Percentiles rank a stretch among this genome's conserved stretches.
Conservation (phyloP, 2,797 vertebrate genomes). For the Pangasius krempfi region DNA sequence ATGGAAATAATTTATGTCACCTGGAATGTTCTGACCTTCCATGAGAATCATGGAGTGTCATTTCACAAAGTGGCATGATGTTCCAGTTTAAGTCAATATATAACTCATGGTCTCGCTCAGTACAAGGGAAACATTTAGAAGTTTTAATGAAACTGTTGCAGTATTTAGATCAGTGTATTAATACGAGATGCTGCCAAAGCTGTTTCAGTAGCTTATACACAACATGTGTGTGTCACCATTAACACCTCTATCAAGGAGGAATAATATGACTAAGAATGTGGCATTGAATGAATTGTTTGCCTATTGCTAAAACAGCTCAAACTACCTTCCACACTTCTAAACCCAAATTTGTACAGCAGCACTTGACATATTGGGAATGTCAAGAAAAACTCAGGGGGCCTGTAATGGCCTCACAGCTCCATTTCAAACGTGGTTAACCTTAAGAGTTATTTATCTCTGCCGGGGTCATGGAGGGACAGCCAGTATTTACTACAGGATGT, state of each 20-base stretch:
- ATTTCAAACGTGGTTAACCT: conserved; percentile 81
- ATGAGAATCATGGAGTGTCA: neutral
- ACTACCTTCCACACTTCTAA: conserved; percentile 15
- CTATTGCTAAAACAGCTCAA: neutral
- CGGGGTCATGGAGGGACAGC: conserved; percentile 70
- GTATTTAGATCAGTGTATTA: neutral
- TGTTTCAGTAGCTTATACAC: neutral
- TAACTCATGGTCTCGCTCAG: neutral
- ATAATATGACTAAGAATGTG: neutral
- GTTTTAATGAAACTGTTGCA: neutral
- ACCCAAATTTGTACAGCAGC: conserved; percentile 59
- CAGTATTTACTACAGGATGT: conserved; percentile 77
- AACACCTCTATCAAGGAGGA: neutral
- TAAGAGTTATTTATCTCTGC: conserved; percentile 78
- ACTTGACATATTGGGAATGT: conserved; percentile 73
- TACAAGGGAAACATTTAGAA: neutral
- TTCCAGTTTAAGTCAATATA: neutral
- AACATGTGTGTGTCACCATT: neutral
- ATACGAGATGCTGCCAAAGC: neutral
- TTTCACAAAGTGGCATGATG: neutral
- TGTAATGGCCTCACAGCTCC: conserved; percentile 74
- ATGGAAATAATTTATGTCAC: neutral
- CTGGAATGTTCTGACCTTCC: neutral
- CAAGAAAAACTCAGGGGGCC: conserved; percentile 73
- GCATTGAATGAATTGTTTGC: neutral